A percentile compares a stretch with the other conserved stretches of the same genome.
Conservation (phyloP, 2,888 invertebrate genomes). For the Notodonta dromedarius region DNA sequence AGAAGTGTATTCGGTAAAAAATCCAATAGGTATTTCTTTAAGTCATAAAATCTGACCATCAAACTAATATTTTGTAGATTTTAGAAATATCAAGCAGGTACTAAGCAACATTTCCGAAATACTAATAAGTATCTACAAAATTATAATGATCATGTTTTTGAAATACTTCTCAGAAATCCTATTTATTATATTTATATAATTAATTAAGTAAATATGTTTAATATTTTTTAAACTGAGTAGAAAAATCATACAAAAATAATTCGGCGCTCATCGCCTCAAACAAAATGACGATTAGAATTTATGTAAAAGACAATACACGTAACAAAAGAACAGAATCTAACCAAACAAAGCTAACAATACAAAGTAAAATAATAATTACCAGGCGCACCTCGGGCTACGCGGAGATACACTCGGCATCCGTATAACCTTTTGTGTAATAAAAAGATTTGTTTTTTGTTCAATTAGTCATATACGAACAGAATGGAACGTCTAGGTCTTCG, state of each 20-base stretch:
- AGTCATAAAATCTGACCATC: too few species aligned
- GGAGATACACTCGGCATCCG: conserved; percentile 52
- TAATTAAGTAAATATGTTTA: background rate
- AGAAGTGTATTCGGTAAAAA: too few species aligned
- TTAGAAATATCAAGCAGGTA: too few species aligned
- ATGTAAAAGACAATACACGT: conserved; percentile 63
- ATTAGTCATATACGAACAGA: conserved; percentile 61
- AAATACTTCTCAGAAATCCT: background rate
- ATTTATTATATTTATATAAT: background rate
- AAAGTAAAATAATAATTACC: conserved; percentile 77
- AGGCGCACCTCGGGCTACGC: conserved; percentile 55
- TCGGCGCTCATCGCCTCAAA: conserved; percentile 20
- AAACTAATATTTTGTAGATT: too few species aligned
- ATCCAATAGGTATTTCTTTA: too few species aligned
- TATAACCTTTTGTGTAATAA: conserved; percentile 59
- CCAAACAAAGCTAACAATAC: conserved; percentile 59
- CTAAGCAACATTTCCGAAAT: too few species aligned
- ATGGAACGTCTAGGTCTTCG: conserved; percentile 47
- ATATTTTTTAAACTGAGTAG: background rate
- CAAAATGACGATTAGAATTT: conserved; percentile 60
- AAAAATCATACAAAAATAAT: background rate
- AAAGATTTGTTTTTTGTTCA: conserved; percentile 66
- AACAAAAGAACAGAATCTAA: conserved; percentile 63
- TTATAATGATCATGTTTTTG: background rate
- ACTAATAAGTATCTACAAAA: background rate